Evolutionary conservation across 1,140 invertebrate genomes (phyloP).

Genomic region (Diuraphis noxia): DNA sequence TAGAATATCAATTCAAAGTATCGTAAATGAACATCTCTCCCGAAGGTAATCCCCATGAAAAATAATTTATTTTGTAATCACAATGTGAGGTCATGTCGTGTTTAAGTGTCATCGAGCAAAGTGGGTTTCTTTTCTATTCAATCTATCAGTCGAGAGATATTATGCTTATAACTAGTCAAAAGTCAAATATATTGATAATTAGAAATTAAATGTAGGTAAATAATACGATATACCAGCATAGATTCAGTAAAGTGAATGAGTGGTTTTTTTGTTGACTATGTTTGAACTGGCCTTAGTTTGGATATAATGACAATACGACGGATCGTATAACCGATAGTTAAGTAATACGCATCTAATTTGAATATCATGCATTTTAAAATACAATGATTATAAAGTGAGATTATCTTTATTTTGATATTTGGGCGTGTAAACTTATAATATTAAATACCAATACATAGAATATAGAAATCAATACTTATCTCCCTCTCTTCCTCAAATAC

Average conservation of each 20-base stretch:
- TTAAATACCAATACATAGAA: neutral
- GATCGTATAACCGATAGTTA: neutral
- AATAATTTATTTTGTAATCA: too few species aligned
- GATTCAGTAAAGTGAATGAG: neutral
- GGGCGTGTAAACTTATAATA: neutral
- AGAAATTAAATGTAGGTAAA: neutral
- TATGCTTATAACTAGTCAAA: too few species aligned
- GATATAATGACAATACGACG: neutral
- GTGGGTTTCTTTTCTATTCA: too few species aligned
- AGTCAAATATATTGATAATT: neutral
- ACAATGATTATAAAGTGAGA: neutral
- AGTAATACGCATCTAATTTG: neutral
- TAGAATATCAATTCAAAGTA: neutral
- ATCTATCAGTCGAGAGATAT: too few species aligned
- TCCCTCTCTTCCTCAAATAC: neutral
- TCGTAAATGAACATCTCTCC: neutral
- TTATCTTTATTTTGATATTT: neutral
- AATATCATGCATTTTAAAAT: conserved; percentile 1
- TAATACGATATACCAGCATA: neutral
- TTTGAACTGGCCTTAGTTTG: neutral
- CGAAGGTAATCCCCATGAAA: too few species aligned
- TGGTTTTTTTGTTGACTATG: neutral
- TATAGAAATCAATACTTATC: too few species aligned
- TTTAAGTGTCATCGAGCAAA: too few species aligned
- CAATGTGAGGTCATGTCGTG: too few species aligned